These are phyloP conservation scores for Tipula helvola DNA, from an alignment of 2,888 invertebrate species.

Conservation along the genomic window DNA sequence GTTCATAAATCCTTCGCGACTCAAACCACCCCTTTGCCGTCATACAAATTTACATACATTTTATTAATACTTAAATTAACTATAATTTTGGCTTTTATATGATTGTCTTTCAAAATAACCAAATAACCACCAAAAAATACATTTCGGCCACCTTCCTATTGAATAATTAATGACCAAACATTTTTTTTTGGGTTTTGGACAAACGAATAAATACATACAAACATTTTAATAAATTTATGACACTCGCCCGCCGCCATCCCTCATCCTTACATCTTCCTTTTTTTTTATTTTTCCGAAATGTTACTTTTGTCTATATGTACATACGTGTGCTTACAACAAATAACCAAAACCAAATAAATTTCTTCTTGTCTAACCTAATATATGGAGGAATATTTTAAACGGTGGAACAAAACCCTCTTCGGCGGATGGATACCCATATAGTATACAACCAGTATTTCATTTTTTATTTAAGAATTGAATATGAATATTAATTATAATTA, in stretches of 20 bases:
- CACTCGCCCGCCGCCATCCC: background rate
- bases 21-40: background rate
- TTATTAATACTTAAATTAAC: background rate
- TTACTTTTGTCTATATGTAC: background rate
- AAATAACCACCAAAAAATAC: background rate
- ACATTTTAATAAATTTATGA: slow-evolving; percentile 4
- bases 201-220: background rate
- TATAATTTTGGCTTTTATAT: background rate
- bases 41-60: background rate
- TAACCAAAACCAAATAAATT: background rate
- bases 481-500: background rate
- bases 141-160: background rate
- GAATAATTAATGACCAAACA: background rate
- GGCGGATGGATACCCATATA: background rate
- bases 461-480: background rate
- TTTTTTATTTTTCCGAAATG: background rate
- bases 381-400: background rate
- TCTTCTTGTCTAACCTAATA: background rate
- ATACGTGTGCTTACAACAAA: background rate
- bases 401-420: background rate
- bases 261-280: background rate
- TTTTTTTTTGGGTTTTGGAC: background rate
- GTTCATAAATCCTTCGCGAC: background rate
- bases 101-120: background rate
- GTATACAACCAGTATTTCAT: background rate